phyloP scores from a whole-genome alignment of 2,797 vertebrate genomes.

The Cirrhinus molitorella region DNA sequence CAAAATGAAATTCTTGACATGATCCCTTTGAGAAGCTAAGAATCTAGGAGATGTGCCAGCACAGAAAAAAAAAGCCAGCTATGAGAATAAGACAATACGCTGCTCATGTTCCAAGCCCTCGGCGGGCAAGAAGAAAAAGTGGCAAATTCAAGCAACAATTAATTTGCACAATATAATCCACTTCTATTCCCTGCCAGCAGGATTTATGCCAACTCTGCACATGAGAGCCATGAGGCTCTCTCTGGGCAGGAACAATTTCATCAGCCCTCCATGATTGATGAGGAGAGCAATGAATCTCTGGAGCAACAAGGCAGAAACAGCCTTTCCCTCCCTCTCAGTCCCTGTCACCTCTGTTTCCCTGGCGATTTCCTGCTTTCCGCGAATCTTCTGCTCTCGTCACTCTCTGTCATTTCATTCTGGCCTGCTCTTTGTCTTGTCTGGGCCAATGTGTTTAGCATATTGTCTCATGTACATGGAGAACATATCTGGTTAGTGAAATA shows the following conservation, averaged over 20 bases:
- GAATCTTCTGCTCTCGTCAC: constrained; percentile 12
- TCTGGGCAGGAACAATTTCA: constrained; percentile 63
- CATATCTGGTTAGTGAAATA: constrained; percentile 27
- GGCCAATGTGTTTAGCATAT: constrained; percentile 1
- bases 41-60: constrained; percentile 15
- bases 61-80: not conserved
- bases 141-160: constrained; percentile 51
- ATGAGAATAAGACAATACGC: constrained; percentile 23
- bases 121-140: constrained; percentile 41
- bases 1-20: constrained; percentile 17
- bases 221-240: constrained; percentile 50
- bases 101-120: constrained; percentile 31
- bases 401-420: constrained; percentile 21
- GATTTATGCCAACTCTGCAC: constrained; percentile 57
- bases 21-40: constrained; percentile 1
- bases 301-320: constrained; percentile 65
- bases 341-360: constrained; percentile 40
- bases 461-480: constrained; percentile 1
- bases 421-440: constrained; percentile 19
- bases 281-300: constrained; percentile 62
- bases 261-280: constrained; percentile 65
- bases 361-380: constrained; percentile 15
- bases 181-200: constrained; percentile 53
- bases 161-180: constrained; percentile 61
- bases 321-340: constrained; percentile 34